phyloP scores from a whole-genome alignment of 2,888 invertebrate species.

The Conchocele bisecta region DNA sequence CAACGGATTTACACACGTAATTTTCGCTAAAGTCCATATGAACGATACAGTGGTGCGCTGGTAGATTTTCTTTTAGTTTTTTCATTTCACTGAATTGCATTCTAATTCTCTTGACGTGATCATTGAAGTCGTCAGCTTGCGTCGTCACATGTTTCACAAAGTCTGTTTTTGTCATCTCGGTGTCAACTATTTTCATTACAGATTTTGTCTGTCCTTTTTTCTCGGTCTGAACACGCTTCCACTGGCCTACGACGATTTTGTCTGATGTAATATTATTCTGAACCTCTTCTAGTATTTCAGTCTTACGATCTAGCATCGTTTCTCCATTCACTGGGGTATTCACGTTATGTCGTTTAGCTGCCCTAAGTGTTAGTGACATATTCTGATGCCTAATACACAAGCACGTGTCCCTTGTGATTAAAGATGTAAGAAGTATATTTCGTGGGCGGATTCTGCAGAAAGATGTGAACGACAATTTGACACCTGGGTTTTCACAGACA shows the following conservation, averaged over 20 bases:
- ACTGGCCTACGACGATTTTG: neutral
- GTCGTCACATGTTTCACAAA: neutral
- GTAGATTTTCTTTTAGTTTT: neutral
- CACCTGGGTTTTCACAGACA: neutral
- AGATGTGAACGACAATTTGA: neutral
- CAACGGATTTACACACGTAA: neutral
- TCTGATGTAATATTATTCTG: neutral
- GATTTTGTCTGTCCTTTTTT: neutral
- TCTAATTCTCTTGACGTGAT: conserved; percentile 7
- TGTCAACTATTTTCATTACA: conserved; percentile 1
- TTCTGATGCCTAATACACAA: conserved; percentile 16
- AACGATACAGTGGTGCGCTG: neutral
- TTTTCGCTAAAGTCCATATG: conserved; percentile 25
- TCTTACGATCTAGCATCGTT: neutral
- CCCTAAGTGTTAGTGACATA: conserved; percentile 12
- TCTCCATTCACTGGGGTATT: neutral
- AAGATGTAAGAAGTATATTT: neutral
- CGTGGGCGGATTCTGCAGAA: conserved; percentile 22
- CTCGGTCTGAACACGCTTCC: neutral
- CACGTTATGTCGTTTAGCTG: neutral
- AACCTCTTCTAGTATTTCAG: neutral
- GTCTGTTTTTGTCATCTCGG: neutral
- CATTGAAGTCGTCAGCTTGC: conserved; percentile 1
- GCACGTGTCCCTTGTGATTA: conserved; percentile 23
- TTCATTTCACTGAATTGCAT: conserved; percentile 2